A percentile compares a stretch with the other conserved stretches of the same genome.
These are phyloP conservation scores for Catostomus latipinnis DNA, from an alignment of 2,797 vertebrate genomes.

Conservation along the genomic window DNA sequence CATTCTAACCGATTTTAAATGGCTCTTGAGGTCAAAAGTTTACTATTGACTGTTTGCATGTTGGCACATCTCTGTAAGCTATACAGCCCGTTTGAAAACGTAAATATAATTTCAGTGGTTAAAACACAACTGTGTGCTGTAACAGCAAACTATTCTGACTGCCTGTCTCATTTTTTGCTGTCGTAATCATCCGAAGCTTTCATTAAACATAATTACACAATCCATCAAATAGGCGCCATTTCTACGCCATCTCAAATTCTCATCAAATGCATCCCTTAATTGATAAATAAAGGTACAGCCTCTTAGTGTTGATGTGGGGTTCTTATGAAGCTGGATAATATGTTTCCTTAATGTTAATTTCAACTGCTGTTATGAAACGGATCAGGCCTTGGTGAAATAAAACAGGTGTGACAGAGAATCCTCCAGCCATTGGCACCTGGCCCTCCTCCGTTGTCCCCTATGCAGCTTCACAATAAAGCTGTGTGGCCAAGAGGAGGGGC, in stretches of 20 bases:
- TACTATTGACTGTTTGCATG: conserved; percentile 34
- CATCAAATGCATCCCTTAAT: conserved; percentile 36
- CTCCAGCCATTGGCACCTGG: not conserved
- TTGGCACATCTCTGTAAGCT: conserved; percentile 34
- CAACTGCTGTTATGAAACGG: conserved; percentile 18
- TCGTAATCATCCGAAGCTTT: conserved; percentile 57
- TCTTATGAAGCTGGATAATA: conserved; percentile 24
- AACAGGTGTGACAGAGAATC: conserved; percentile 14
- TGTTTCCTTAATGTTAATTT: conserved; percentile 28
- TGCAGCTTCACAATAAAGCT: not conserved
- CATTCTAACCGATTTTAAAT: conserved; percentile 33
- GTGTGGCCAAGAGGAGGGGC: conserved; percentile 16
- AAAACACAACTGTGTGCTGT: conserved; percentile 3
- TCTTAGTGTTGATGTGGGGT: conserved; percentile 16
- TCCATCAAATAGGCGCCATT: conserved; percentile 34
- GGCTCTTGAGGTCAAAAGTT: conserved; percentile 43
- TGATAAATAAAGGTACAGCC: conserved; percentile 27
- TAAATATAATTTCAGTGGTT: conserved; percentile 1
- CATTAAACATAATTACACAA: conserved; percentile 62
- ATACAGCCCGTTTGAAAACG: conserved; percentile 3
- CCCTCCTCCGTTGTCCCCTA: not conserved
- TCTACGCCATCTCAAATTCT: conserved; percentile 18
- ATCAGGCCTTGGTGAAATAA: conserved; percentile 33
- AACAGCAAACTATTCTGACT: not conserved
- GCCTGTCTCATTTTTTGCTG: conserved; percentile 12